Conservation (phyloP, 2,113 vertebrate genomes). For the Eulemur macaco region DNA sequence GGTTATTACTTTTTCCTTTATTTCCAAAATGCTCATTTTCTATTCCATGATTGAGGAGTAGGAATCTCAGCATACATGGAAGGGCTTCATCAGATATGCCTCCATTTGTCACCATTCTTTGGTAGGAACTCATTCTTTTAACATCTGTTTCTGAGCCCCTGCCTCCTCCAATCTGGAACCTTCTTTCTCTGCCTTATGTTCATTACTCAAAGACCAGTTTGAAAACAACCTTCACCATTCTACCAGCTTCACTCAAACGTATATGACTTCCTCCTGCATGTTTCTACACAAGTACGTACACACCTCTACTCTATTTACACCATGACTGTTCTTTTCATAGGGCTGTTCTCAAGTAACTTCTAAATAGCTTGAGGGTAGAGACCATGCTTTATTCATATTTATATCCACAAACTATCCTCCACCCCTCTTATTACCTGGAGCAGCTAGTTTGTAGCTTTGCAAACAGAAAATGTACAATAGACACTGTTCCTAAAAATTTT, state of each 20-base stretch:
- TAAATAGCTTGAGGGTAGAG: neutral
- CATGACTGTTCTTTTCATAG: neutral
- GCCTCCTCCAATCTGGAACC: no score
- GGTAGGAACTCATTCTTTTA: neutral
- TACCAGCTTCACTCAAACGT: neutral
- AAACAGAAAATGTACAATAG: neutral
- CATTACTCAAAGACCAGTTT: neutral
- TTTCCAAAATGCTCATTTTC: neutral
- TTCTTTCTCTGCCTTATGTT: neutral
- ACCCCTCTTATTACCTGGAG: neutral
- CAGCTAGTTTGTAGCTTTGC: neutral
- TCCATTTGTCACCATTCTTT: neutral
- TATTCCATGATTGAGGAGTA: neutral
- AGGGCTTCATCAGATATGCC: neutral
- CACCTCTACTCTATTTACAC: neutral
- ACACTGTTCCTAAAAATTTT: neutral
- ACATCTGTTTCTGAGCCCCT: neutral
- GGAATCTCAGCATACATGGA: neutral
- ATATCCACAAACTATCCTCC: neutral
- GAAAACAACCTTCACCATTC: neutral
- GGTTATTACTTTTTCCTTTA: neutral
- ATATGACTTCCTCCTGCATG: neutral
- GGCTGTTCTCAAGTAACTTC: neutral
- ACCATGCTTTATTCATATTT: slow-evolving; percentile 6
- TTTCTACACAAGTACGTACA: neutral